phyloP scores from a whole-genome alignment of 1,140 invertebrate genomes.

The Cryptotermes secundus region DNA sequence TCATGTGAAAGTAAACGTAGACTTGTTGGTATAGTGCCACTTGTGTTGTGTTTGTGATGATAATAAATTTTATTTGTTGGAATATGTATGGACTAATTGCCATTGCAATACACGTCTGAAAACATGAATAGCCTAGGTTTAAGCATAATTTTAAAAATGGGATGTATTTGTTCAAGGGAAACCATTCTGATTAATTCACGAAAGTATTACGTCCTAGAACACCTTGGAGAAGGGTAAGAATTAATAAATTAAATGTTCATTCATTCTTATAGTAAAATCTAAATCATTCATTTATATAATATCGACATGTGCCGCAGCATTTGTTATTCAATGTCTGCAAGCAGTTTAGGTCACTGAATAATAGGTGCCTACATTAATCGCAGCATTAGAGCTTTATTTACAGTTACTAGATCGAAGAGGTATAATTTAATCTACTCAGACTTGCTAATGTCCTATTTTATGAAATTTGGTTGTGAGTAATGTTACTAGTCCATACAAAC shows the following conservation, averaged over 20 bases:
- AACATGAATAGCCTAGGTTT: constrained; percentile 70
- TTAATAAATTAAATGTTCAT: neutral
- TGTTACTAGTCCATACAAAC: no score
- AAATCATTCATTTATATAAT: no score
- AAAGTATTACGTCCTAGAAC: constrained; percentile 67
- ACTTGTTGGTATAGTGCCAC: no score
- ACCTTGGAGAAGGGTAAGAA: constrained; percentile 75
- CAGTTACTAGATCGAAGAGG: no score
- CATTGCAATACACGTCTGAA: neutral
- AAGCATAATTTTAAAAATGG: constrained; percentile 71
- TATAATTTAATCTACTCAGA: no score
- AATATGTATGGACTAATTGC: neutral
- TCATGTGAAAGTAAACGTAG: neutral
- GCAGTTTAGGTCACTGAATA: no score
- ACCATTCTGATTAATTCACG: constrained; percentile 68
- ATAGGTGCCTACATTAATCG: no score
- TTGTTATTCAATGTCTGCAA: no score
- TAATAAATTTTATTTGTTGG: neutral
- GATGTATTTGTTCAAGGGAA: constrained; percentile 77
- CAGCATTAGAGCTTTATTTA: no score
- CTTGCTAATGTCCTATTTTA: no score
- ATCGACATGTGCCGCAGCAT: no score
- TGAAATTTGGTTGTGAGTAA: constrained; percentile 26
- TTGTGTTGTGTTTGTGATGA: neutral
- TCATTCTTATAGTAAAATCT: no score